A percentile compares a stretch with the other conserved stretches of the same genome.
Conservation (phyloP, 2,113 vertebrate species). For the Paramormyrops kingsleyae region DNA sequence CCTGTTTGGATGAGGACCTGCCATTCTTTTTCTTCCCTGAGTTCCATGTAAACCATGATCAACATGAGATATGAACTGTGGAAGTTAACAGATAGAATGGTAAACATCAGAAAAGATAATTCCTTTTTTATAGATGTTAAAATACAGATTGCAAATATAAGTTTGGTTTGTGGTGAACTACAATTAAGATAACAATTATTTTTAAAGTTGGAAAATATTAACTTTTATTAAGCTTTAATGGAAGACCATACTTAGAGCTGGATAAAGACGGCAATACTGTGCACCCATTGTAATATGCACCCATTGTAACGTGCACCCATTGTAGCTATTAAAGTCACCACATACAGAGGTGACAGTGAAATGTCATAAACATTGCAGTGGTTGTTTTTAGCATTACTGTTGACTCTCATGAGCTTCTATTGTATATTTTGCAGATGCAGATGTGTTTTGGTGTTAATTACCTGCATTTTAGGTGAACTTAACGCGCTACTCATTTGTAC, state of each 20-base stretch:
- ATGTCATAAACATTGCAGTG: neutral
- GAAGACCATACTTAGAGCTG: neutral
- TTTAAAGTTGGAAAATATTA: neutral
- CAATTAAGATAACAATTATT: neutral
- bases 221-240: neutral
- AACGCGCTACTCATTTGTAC: no score
- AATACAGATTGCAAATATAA: neutral
- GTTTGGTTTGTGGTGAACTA: neutral
- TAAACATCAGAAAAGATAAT: neutral
- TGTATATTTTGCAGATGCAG: neutral
- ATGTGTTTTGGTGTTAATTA: neutral
- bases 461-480: neutral
- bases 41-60: neutral
- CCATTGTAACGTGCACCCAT: neutral
- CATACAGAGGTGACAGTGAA: neutral
- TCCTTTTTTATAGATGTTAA: neutral
- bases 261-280: neutral
- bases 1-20: neutral
- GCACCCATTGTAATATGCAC: neutral
- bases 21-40: no score
- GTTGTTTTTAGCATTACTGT: neutral
- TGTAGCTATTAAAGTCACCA: neutral
- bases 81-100: neutral
- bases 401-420: neutral
- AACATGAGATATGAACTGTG: neutral